Percentiles rank a stretch among this genome's conserved stretches.
phyloP scores from a whole-genome alignment of 2,888 invertebrate species.

The Masnerella sp. region DNA sequence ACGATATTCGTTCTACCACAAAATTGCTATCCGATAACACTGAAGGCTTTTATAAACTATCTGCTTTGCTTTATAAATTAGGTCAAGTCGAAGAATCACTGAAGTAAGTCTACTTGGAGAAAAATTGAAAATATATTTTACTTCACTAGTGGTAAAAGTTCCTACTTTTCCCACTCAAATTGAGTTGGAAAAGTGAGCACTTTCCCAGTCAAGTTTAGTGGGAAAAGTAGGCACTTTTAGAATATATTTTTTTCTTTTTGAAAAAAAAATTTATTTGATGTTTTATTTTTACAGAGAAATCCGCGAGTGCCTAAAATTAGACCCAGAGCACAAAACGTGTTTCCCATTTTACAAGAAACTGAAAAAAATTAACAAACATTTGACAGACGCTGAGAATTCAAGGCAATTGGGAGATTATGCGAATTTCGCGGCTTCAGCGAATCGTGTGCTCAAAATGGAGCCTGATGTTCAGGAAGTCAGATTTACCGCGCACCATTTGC shows the following conservation, averaged over 20 bases:
- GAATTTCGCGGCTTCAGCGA: constrained; percentile 85
- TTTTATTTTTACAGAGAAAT: constrained; percentile 83
- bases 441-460: constrained; percentile 84
- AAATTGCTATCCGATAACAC: constrained; percentile 96
- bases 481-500: constrained; percentile 85
- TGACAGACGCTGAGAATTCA: constrained; percentile 82
- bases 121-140: no score
- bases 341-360: constrained; percentile 97
- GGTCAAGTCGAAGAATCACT: constrained; percentile 95
- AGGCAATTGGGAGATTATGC: constrained; percentile 82
- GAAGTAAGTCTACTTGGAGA: constrained; percentile 83
- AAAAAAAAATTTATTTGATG: constrained; percentile 6
- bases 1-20: constrained; percentile 93
- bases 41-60: constrained; percentile 89
- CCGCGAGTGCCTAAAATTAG: constrained; percentile 96
- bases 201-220: no score
- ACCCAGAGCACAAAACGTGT: constrained; percentile 98
- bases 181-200: no score
- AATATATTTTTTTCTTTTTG: no score
- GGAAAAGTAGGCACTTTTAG: no score
- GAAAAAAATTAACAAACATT: constrained; percentile 92
- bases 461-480: constrained; percentile 84
- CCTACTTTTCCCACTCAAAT: no score
- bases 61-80: constrained; percentile 90
- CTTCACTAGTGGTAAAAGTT: no score